phyloP scores from a whole-genome alignment of 2,888 invertebrate genomes.

The Entomobrya multifasciata region DNA sequence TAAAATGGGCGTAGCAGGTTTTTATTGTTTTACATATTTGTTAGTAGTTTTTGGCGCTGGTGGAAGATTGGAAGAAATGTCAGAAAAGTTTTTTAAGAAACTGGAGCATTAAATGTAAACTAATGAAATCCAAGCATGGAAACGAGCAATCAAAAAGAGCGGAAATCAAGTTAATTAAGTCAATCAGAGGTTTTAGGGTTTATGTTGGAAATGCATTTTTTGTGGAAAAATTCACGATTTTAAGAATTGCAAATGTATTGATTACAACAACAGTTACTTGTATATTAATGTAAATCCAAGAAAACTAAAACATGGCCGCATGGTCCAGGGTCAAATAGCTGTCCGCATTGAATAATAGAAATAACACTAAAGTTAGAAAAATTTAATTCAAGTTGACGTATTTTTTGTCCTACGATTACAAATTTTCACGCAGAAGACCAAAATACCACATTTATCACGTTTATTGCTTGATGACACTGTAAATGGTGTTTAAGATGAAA shows the following conservation, averaged over 20 bases:
- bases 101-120: background rate
- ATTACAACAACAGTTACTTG: background rate
- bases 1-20: background rate
- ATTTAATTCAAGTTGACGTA: too few relatives aligned
- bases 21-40: background rate
- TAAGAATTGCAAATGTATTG: background rate
- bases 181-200: background rate
- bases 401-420: too few relatives aligned
- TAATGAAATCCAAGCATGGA: too few relatives aligned
- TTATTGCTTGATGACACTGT: too few relatives aligned
- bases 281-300: background rate
- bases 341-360: too few relatives aligned
- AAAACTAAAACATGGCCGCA: too few relatives aligned
- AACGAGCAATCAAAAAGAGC: background rate
- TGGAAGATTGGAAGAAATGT: background rate
- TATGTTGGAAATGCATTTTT: background rate
- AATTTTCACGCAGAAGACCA: too few relatives aligned
- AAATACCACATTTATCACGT: too few relatives aligned
- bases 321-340: too few relatives aligned
- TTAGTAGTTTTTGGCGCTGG: background rate
- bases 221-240: background rate
- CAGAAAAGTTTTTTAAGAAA: background rate
- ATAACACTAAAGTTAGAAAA: too few relatives aligned
- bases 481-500: too few relatives aligned
- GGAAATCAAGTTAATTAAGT: background rate